Evolutionary conservation across 2,797 vertebrate genomes (phyloP), one percentile per base, ranked within the genome.

Genomic region (Falco novaeseelandiae): DNA sequence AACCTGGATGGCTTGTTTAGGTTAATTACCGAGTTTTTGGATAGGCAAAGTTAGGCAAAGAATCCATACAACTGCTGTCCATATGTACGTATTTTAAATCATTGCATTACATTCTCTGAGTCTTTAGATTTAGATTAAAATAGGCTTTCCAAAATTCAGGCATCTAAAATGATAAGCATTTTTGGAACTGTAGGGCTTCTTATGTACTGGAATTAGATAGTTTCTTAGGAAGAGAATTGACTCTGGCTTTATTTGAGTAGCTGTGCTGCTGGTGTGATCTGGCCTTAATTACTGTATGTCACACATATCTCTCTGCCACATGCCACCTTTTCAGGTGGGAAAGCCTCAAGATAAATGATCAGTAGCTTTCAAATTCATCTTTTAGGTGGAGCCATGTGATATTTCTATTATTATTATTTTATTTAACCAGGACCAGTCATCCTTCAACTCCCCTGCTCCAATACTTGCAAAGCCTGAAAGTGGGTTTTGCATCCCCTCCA

Each of bases 81-180:
- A 46, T 61, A 78, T 9, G 1, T 27, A 30, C 23, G 38, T 57
- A 57, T 83, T 81, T 76, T 84, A 83, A 87, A 78, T 84, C 25
- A 84, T 62, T 89, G 36, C 30, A 70, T 77, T 18, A 34, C 19
- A 16, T 51, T 32, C 58, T 73, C 29, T 16, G 17, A 71, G 22
- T 83, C 40, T 76, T 94, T 82, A 91, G 52, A 74, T 36, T 59
- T 36, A 69, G 44, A 61, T 73, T 86, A 76, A 70, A 96, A 89
- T 32, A 87, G n/a, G 23, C 51, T 49, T 88, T 88, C 65, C 65
- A 88, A 78, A 94, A 88, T 83, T 48, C 55, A 93, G 59, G 42
- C 67, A 89, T 9, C 71, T 87, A 77, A 79, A 87, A 89, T 62
- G 34, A 38, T 62, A 70, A 52, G 11, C 57, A 58, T 89, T 83